Base-by-base conservation (phyloP, 2,797 vertebrate genomes). In the Neopelma chrysocephalum region DNA sequence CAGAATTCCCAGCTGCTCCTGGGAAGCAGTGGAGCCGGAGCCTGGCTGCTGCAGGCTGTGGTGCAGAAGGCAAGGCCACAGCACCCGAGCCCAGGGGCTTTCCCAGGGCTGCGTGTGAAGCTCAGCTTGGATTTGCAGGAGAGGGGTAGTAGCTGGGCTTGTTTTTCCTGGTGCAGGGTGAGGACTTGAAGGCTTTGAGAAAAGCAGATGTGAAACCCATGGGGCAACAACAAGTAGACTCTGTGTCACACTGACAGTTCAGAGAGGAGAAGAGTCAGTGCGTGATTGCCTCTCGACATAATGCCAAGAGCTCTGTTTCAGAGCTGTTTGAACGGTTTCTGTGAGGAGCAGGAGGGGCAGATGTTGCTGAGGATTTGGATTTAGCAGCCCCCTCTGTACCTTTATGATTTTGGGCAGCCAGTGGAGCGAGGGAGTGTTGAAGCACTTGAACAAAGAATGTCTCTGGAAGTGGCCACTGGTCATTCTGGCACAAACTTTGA, bases 381-480 rank as follows among this genome's bases (percentile, higher is more conserved):
- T 73, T 13, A 20, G 50, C 20, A 31, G 36, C 62, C 32, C 38
- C 36, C 34, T 26, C 3, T 7, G 42, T 42, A 84, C 79, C 64
- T 64, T 40, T 12, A 40, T 25, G 40, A 45, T 42, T 76, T 40
- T 22, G 27, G 80, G 23, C 2, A 3, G 62, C 62, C 14, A 11
- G 0, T n/a, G 86, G 38, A 40, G 54, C 6, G 15, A 15, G 11
- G 2, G 16, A 20, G 42, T 10, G 19, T 34, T 72, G 65, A 42
- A 94, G 56, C 64, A 31, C 80, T 94, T 22, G 78, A 89, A 70
- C 82, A 84, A 83, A 82, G 92, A 65, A 51, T 65, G 85, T 51
- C 6, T 94, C 91, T 96, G 93, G 82, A 93, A 95, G 96, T 87
- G 90, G 93, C 93, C 34, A 91, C 85, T 86, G 95, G 96, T 93